Conservation (phyloP, 2,888 invertebrate species). For the Lepetodrilus schrolli region DNA sequence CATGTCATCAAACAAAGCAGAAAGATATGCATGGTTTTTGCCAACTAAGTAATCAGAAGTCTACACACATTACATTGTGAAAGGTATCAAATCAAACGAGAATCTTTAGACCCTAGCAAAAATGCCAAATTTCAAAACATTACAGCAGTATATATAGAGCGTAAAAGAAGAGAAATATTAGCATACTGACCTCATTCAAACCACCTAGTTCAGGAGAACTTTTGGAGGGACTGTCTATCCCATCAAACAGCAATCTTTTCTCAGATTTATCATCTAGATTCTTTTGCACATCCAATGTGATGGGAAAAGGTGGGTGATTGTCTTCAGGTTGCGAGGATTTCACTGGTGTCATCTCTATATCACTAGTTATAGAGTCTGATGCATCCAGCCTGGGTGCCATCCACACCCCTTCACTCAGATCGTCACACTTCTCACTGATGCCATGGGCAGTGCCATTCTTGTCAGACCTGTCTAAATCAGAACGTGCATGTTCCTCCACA, state of each 20-base stretch:
- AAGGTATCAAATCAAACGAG: no score
- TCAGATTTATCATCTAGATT: not conserved
- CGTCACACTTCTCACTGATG: not conserved
- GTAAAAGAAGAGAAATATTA: no score
- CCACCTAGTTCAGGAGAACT: no score
- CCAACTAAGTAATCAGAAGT: no score
- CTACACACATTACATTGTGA: no score
- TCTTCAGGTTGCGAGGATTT: not conserved
- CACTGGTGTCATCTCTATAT: constrained; percentile 14
- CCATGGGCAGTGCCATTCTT: not conserved
- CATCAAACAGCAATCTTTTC: not conserved
- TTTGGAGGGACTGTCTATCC: not conserved
- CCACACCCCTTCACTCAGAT: not conserved
- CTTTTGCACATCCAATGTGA: not conserved
- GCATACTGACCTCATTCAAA: no score
- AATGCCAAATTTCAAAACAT: no score
- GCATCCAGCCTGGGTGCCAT: not conserved
- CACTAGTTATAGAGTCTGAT: not conserved
- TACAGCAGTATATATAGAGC: no score
- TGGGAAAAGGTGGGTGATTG: not conserved
- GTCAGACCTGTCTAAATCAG: not conserved
- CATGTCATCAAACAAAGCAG: no score
- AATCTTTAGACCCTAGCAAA: no score
- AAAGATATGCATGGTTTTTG: no score
- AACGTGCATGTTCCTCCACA: not conserved